Conservation (phyloP, 2,113 vertebrate species). For the Actenoides lindsayi region DNA sequence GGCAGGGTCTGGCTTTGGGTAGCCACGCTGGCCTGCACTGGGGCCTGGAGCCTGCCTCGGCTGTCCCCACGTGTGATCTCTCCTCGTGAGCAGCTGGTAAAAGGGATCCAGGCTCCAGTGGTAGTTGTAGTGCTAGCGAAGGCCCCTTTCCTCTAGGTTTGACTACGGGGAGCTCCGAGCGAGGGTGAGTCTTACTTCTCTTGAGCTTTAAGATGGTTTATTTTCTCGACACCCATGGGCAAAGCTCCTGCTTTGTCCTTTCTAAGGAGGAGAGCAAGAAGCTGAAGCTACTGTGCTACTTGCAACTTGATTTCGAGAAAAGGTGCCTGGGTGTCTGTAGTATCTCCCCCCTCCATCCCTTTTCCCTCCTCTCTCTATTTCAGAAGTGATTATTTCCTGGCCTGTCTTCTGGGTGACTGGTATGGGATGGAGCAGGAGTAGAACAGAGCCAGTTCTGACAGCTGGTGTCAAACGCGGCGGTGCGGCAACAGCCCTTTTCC, state of each 20-base stretch:
- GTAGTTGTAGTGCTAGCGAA: not conserved
- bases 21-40: not conserved
- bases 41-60: not conserved
- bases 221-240: not conserved
- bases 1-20: not conserved
- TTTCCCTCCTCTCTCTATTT: not conserved
- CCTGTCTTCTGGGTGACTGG: not conserved
- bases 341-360: fast-evolving
- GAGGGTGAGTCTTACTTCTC: not conserved
- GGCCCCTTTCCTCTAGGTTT: not conserved
- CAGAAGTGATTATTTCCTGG: not conserved
- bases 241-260: not conserved
- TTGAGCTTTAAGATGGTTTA: not conserved
- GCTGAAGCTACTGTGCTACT: not conserved
- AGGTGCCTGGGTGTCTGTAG: not conserved
- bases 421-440: not conserved
- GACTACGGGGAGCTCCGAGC: not conserved
- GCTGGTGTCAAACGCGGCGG: not conserved
- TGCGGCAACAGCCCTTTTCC: not conserved
- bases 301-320: not conserved
- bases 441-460: not conserved
- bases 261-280: not conserved
- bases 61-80: not conserved
- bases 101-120: not conserved
- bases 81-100: not conserved